Percentiles rank a stretch among this genome's conserved stretches.
These are phyloP conservation scores for Falco rusticolus DNA, from an alignment of 2,797 vertebrate species.

Conservation along the genomic window DNA sequence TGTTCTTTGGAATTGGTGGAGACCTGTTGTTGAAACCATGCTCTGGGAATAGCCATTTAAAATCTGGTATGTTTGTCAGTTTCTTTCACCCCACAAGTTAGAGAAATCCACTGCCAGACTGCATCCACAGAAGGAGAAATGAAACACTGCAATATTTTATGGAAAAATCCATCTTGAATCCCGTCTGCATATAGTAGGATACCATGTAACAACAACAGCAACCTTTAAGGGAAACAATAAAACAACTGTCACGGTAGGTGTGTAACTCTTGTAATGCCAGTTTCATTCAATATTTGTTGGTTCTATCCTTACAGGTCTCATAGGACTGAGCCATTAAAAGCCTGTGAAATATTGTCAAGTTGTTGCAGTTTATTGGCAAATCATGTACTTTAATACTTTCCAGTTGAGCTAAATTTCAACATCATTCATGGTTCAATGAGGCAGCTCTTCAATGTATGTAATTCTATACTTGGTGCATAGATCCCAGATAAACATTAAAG, in stretches of 20 bases:
- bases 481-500: neutral
- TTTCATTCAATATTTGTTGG: neutral
- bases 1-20: neutral
- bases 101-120: neutral
- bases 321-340: neutral
- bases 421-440: accelerated
- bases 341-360: neutral
- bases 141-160: neutral
- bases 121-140: neutral
- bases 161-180: neutral
- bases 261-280: neutral
- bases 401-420: neutral
- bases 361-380: neutral
- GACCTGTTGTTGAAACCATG: neutral
- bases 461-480: neutral
- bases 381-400: neutral
- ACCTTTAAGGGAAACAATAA: neutral
- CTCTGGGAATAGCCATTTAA: neutral
- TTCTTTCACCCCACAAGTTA: neutral
- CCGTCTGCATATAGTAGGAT: neutral
- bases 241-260: neutral
- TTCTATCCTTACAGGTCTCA: neutral
- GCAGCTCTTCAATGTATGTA: neutral
- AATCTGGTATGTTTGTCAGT: neutral
- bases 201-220: neutral